These are phyloP conservation scores for Lymantria monacha DNA, from an alignment of 2,888 invertebrate genomes.

Conservation along the genomic window DNA sequence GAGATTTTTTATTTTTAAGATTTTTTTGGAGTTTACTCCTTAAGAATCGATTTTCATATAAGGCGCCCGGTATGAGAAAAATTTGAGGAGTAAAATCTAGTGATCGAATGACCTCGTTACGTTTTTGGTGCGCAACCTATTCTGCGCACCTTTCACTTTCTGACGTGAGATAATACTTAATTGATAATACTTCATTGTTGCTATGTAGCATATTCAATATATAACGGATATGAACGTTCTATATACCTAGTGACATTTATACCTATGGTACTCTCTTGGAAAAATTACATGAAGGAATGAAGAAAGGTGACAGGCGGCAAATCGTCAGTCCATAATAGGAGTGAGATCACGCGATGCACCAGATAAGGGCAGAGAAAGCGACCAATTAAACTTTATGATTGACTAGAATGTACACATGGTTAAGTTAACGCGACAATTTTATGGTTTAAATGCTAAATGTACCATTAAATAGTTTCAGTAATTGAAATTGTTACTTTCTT, in stretches of 20 bases:
- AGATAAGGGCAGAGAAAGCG: slow-evolving; percentile 58
- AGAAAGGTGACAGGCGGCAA: slow-evolving; percentile 48
- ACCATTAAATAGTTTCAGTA: background rate
- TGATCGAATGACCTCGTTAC: too few relatives aligned
- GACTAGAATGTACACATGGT: slow-evolving; percentile 43
- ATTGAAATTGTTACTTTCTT: too few relatives aligned
- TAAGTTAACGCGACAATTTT: slow-evolving; percentile 2
- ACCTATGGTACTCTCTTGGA: slow-evolving; percentile 15
- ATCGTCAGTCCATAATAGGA: slow-evolving; percentile 54
- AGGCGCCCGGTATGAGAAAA: too few relatives aligned
- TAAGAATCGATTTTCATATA: too few relatives aligned
- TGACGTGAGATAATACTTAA: too few relatives aligned
- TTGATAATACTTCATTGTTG: too few relatives aligned
- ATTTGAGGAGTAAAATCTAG: too few relatives aligned
- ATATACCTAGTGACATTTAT: slow-evolving; percentile 21
- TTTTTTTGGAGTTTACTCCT: too few relatives aligned
- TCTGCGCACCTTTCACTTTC: too few relatives aligned
- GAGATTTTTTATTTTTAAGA: too few relatives aligned
- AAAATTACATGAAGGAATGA: slow-evolving; percentile 26
- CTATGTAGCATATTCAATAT: background rate
- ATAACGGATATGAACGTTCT: background rate
- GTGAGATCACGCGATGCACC: slow-evolving; percentile 46
- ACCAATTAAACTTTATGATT: slow-evolving; percentile 58
- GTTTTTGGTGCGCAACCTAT: too few relatives aligned
- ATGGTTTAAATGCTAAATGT: background rate